Conservation (phyloP, 2,888 invertebrate genomes). For the Philonicus albiceps region DNA sequence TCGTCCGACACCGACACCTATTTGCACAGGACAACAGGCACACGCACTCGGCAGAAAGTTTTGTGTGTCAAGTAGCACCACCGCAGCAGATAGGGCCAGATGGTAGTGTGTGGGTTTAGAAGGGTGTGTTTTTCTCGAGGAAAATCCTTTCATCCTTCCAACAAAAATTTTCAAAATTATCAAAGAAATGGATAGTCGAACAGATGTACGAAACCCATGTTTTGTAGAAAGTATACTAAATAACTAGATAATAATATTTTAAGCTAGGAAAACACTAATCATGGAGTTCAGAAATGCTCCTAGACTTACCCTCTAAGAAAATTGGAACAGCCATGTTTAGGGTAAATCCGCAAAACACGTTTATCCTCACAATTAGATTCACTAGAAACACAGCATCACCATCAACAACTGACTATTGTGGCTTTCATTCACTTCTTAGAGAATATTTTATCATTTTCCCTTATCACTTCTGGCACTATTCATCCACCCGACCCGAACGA, state of each 20-base stretch:
- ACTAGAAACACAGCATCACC: slow-evolving; percentile 42
- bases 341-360: slow-evolving; percentile 8
- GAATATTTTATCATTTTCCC: slow-evolving; percentile 43
- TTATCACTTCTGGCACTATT: slow-evolving; percentile 18
- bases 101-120: slow-evolving; percentile 42
- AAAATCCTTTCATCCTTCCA: slow-evolving; percentile 20
- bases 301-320: slow-evolving; percentile 47
- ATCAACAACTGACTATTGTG: slow-evolving; percentile 21
- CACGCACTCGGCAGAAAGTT: slow-evolving; percentile 37
- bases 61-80: slow-evolving; percentile 34
- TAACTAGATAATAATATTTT: background rate
- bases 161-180: background rate
- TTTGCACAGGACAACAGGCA: slow-evolving; percentile 21
- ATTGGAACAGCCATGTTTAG: slow-evolving; percentile 49
- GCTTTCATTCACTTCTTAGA: slow-evolving; percentile 37
- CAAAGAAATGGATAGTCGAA: background rate
- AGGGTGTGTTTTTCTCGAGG: slow-evolving; percentile 47
- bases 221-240: background rate
- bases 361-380: slow-evolving; percentile 14
- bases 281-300: background rate
- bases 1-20: background rate
- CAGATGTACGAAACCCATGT: background rate
- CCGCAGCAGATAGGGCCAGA: slow-evolving; percentile 20
- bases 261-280: background rate
- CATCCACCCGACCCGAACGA: background rate